These are phyloP conservation scores for Scolopax mira DNA, from an alignment of 2,113 vertebrate genomes.

Conservation along the genomic window DNA sequence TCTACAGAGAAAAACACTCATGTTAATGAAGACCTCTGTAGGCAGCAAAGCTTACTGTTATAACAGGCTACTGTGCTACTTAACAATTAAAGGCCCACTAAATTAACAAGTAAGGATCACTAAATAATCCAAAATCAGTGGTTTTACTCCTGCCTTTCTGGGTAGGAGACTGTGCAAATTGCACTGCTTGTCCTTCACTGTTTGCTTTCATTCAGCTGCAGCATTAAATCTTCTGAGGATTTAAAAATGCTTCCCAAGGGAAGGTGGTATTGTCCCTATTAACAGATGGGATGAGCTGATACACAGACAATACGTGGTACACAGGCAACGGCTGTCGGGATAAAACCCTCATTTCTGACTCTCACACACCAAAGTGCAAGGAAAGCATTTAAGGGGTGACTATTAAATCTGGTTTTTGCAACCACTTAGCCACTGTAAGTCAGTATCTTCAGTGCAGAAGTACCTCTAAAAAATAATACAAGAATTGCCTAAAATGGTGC, in stretches of 20 bases:
- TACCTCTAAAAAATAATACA: neutral
- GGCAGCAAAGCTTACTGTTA: neutral
- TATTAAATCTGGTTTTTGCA: neutral
- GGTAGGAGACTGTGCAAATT: neutral
- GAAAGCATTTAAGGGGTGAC: neutral
- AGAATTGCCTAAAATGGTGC: neutral
- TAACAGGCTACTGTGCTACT: neutral
- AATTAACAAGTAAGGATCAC: too few relatives aligned
- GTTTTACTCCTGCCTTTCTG: neutral
- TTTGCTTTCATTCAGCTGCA: neutral
- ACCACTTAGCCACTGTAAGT: neutral
- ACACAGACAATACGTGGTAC: neutral
- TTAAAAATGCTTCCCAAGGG: neutral
- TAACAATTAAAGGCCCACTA: neutral
- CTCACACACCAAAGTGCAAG: neutral
- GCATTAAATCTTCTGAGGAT: neutral
- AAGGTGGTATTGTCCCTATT: neutral
- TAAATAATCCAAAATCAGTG: neutral
- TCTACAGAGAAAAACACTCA: neutral
- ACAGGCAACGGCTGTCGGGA: neutral
- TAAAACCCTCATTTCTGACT: neutral
- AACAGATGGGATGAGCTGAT: neutral
- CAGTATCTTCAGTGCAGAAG: neutral
- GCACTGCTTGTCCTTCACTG: neutral
- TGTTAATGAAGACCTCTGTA: neutral